Evolutionary conservation across 2,113 vertebrate species (phyloP).

Genomic region (Emydocephalus ijimae): DNA sequence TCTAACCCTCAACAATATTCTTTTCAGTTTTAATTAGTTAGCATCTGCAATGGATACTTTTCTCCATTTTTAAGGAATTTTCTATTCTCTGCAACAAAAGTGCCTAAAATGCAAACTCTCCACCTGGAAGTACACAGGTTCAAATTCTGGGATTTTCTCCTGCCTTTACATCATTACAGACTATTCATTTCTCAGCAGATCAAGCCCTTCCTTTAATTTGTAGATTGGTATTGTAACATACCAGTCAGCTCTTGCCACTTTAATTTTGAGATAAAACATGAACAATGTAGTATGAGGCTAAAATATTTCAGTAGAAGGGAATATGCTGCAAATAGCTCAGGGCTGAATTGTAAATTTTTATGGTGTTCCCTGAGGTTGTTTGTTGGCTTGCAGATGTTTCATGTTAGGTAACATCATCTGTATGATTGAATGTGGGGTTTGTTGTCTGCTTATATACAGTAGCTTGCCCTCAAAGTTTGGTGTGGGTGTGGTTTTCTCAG

Average conservation of each 20-base stretch:
- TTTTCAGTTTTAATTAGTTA: background rate
- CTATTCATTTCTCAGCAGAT: background rate
- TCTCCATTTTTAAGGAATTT: background rate
- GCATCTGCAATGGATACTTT: background rate
- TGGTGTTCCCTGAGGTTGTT: background rate
- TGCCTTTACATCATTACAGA: background rate
- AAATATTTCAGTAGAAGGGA: background rate
- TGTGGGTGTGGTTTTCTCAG: background rate
- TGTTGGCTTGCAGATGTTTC: background rate
- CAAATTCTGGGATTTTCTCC: background rate
- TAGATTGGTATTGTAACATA: background rate
- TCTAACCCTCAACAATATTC: background rate
- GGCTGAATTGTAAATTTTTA: background rate
- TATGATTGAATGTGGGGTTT: background rate
- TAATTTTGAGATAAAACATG: background rate
- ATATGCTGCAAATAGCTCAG: background rate
- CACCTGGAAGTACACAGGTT: background rate
- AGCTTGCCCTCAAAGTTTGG: background rate
- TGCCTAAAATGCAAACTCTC: background rate
- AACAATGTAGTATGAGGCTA: background rate
- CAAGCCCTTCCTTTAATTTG: background rate
- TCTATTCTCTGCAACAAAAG: background rate
- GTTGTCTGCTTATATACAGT: background rate
- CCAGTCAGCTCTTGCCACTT: background rate
- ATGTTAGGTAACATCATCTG: background rate